phyloP scores from a whole-genome alignment of 2,888 invertebrate genomes.

The Tetrapedia diversipes region DNA sequence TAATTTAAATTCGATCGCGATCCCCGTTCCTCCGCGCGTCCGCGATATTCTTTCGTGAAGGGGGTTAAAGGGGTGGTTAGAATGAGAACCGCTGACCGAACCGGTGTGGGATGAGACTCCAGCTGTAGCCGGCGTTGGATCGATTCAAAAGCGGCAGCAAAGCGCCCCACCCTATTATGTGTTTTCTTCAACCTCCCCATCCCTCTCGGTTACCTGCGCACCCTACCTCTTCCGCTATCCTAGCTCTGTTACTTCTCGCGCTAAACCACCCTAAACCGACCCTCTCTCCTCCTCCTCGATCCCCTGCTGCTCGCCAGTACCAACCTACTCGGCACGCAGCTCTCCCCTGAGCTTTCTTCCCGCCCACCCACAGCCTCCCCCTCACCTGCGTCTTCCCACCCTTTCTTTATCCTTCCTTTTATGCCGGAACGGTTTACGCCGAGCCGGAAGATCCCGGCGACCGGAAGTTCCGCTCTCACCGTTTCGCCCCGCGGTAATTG shows the following conservation, averaged over 20 bases:
- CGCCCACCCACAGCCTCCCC: not conserved
- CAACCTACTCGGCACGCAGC: conserved; percentile 22
- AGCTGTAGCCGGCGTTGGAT: conserved; percentile 78
- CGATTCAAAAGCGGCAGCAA: conserved; percentile 81
- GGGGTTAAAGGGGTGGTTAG: not conserved
- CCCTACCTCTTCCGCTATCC: conserved; percentile 50
- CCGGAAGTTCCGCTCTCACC: conserved; percentile 67
- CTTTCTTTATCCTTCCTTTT: conserved; percentile 47
- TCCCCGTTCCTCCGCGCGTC: not conserved
- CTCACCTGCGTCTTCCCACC: conserved; percentile 14
- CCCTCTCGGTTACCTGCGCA: conserved; percentile 33
- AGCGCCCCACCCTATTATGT: conserved; percentile 80
- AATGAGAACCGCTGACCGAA: conserved; percentile 76
- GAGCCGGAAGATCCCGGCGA: conserved; percentile 70
- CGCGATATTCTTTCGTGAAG: conserved; percentile 26
- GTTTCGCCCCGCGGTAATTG: conserved; percentile 70
- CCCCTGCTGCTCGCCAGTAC: conserved; percentile 7
- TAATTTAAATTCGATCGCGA: conserved; percentile 53
- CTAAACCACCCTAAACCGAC: conserved; percentile 53
- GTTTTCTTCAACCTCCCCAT: conserved; percentile 73
- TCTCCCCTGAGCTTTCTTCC: conserved; percentile 31
- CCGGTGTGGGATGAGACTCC: conserved; percentile 71
- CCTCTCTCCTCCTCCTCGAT: conserved; percentile 12
- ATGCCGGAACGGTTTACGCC: conserved; percentile 69
- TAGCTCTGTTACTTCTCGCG: conserved; percentile 62